Conservation (phyloP, 2,113 vertebrate genomes). For the Stegostoma tigrinum region DNA sequence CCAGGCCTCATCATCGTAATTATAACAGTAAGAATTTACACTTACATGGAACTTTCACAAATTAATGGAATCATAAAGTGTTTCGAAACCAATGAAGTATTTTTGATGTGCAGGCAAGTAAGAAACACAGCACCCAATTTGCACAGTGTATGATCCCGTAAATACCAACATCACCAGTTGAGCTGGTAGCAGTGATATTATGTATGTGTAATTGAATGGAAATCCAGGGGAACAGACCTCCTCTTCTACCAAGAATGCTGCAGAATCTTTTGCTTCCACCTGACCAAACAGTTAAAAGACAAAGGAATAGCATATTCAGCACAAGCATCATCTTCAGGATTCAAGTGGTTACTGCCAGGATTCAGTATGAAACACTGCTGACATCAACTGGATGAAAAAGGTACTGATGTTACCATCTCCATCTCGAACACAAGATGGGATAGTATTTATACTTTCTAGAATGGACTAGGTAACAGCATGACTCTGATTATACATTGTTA, state of each 20-base stretch:
- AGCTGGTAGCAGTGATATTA: not conserved
- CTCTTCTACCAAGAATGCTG: not conserved
- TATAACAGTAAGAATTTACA: not conserved
- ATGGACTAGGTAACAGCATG: not conserved
- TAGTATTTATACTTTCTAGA: not conserved
- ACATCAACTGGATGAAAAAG: conserved; percentile 11
- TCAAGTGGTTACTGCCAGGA: not conserved
- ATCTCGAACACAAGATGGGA: not conserved
- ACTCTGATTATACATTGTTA: not conserved
- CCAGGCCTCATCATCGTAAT: too few species aligned
- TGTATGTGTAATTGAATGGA: not conserved
- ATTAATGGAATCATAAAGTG: not conserved
- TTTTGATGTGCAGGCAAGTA: not conserved
- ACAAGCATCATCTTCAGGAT: not conserved
- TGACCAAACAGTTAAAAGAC: not conserved
- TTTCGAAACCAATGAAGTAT: not conserved
- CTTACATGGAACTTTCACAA: not conserved
- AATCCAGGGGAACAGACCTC: not conserved
- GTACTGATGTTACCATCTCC: not conserved
- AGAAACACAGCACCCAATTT: not conserved
- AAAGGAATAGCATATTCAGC: not conserved
- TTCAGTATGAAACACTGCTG: conserved; percentile 1
- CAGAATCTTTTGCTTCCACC: not conserved
- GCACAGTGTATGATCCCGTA: not conserved
- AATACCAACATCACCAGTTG: not conserved